Conservation (phyloP, 1,140 invertebrate genomes). For the Phthorimaea operculella region DNA sequence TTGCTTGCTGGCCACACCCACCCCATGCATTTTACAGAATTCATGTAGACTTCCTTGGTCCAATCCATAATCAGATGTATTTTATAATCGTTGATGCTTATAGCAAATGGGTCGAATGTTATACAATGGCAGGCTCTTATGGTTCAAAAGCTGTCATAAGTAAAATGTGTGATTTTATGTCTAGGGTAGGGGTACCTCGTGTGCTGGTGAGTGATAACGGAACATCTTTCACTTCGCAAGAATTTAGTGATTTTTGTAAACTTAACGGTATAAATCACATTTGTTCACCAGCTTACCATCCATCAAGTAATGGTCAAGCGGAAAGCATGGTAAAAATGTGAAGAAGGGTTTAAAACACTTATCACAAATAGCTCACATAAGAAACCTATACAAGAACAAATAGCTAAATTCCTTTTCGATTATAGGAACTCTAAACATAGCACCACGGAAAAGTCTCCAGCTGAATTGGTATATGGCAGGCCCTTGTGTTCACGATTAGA, state of each 20-base stretch:
- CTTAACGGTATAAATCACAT: constrained; percentile 2
- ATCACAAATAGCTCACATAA: not conserved
- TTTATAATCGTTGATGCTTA: constrained; percentile 29
- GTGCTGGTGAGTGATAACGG: constrained; percentile 4
- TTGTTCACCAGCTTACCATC: constrained; percentile 3
- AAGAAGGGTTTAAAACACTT: not conserved
- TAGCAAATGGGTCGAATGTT: constrained; percentile 29
- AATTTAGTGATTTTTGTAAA: constrained; percentile 4
- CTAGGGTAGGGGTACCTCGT: constrained; percentile 3
- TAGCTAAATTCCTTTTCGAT: not conserved
- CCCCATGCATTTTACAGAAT: constrained; percentile 21
- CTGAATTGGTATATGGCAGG: constrained; percentile 2
- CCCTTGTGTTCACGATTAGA: not conserved
- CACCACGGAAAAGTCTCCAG: constrained; percentile 1
- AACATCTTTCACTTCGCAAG: not conserved
- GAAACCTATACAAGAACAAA: not conserved
- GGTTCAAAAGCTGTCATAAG: not conserved
- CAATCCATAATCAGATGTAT: constrained; percentile 28
- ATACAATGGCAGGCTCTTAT: not conserved
- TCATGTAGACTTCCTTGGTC: constrained; percentile 34
- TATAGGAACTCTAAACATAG: constrained; percentile 2
- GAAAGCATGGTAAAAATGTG: not conserved
- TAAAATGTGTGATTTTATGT: constrained; percentile 4
- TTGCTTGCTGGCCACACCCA: constrained; percentile 22
- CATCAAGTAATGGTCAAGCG: constrained; percentile 5